A percentile compares a stretch with the other conserved stretches of the same genome.
phyloP scores from a whole-genome alignment of 2,797 vertebrate species.

The Neomorphus geoffroyi region DNA sequence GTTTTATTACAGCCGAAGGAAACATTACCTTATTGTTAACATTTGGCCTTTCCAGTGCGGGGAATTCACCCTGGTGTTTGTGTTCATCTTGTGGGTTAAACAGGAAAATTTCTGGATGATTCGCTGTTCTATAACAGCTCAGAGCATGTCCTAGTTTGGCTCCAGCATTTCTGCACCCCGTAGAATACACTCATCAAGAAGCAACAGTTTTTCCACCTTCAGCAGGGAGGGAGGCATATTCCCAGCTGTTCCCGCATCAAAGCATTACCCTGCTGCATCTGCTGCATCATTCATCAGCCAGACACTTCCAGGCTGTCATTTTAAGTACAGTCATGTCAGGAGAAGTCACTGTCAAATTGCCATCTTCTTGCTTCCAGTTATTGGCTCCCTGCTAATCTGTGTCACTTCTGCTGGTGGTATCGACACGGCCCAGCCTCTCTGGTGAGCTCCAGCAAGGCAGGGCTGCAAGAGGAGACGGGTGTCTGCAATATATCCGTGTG shows the following conservation, averaged over 20 bases:
- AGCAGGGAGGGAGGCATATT: not conserved
- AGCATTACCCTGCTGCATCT: constrained; percentile 36
- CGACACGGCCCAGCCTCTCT: not conserved
- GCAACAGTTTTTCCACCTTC: constrained; percentile 53
- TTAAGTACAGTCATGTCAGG: constrained; percentile 32
- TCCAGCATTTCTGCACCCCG: not conserved
- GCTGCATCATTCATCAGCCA: constrained; percentile 50
- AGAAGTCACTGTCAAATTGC: constrained; percentile 42
- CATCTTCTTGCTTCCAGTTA: not conserved
- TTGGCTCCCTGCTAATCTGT: not conserved
- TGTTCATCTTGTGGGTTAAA: not conserved
- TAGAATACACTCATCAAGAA: not conserved
- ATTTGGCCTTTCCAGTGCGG: not conserved
- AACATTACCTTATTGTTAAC: not conserved
- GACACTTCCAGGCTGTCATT: constrained; percentile 37
- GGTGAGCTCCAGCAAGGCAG: not conserved
- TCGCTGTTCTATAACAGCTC: not conserved
- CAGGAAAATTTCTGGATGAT: not conserved
- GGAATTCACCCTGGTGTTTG: not conserved
- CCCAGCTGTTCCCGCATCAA: constrained; percentile 42
- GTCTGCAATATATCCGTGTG: not conserved
- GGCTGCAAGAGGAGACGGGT: not conserved
- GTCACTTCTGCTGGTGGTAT: not conserved
- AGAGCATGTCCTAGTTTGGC: not conserved
- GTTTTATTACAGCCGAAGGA: not conserved